These are phyloP conservation scores for Sturnus vulgaris DNA, from an alignment of 2,113 vertebrate species.

Conservation along the genomic window DNA sequence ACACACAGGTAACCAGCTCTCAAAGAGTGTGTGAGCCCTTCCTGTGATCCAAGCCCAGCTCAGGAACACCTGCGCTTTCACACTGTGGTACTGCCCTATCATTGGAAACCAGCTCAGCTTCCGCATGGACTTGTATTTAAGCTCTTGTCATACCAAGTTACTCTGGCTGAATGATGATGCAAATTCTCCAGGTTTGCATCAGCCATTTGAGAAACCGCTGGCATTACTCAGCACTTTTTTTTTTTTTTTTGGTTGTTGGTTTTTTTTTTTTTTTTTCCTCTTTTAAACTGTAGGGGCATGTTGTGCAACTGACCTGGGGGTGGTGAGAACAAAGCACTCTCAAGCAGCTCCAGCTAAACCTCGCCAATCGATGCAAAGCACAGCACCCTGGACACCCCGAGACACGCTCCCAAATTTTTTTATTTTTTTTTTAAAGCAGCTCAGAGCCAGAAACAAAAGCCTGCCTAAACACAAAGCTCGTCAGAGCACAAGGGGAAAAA, in stretches of 20 bases:
- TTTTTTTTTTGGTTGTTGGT: not conserved
- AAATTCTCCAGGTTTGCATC: conserved; percentile 87
- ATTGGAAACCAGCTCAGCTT: conserved; percentile 72
- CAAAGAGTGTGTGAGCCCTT: not conserved
- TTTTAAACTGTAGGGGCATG: conserved; percentile 40
- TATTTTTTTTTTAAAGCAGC: conserved; percentile 13
- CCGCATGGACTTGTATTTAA: conserved; percentile 77
- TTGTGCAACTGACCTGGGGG: conserved; percentile 67
- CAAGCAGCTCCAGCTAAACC: conserved; percentile 29
- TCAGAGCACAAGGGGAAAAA: conserved; percentile 11
- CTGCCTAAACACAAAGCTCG: conserved; percentile 47
- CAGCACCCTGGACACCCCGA: conserved; percentile 5
- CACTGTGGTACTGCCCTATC: conserved; percentile 56
- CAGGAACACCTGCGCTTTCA: conserved; percentile 67
- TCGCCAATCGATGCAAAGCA: conserved; percentile 30
- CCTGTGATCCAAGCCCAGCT: not conserved
- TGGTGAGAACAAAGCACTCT: conserved; percentile 62
- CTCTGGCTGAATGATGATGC: conserved; percentile 78
- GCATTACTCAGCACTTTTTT: conserved; percentile 76
- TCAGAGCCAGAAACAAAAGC: conserved; percentile 39
- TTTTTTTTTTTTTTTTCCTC: not conserved
- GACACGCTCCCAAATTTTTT: conserved; percentile 32
- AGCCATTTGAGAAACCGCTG: conserved; percentile 72
- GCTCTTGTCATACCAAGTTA: conserved; percentile 78
- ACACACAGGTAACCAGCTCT: conserved; percentile 40